Conservation (phyloP, 2,113 vertebrate species). For the Callipepla squamata region DNA sequence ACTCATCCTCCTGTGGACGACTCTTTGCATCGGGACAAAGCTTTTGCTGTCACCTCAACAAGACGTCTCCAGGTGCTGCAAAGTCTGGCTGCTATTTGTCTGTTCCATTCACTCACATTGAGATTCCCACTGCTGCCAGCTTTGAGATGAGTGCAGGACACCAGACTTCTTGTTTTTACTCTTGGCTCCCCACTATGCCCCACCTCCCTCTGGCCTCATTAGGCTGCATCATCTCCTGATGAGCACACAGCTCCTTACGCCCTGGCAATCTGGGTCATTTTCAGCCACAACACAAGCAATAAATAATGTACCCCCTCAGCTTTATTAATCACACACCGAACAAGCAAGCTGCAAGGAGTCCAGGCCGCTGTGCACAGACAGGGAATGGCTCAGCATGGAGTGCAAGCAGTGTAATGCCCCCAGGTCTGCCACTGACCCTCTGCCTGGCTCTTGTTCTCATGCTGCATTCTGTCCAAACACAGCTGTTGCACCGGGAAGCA, state of each 20-base stretch:
- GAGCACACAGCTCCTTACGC: neutral
- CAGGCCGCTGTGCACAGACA: neutral
- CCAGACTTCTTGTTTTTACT: neutral
- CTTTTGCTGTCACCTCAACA: accelerated
- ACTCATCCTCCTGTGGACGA: neutral
- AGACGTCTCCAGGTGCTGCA: neutral
- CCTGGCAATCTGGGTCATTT: accelerated
- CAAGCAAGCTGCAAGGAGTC: neutral
- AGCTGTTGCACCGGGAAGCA: accelerated
- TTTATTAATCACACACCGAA: neutral
- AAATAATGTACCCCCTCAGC: neutral
- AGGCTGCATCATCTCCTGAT: neutral
- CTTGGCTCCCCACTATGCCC: neutral
- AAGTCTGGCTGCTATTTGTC: neutral
- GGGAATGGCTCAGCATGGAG: neutral
- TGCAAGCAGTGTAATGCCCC: neutral
- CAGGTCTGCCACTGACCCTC: neutral
- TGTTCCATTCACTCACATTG: neutral
- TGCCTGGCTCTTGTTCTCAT: accelerated
- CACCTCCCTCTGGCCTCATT: accelerated
- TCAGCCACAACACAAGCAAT: neutral
- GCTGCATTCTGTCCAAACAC: accelerated
- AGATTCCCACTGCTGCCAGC: neutral
- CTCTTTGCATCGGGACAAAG: neutral
- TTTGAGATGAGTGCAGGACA: neutral